Base-by-base conservation (phyloP, 2,797 vertebrate species). In the Loriculus beryllinus region DNA sequence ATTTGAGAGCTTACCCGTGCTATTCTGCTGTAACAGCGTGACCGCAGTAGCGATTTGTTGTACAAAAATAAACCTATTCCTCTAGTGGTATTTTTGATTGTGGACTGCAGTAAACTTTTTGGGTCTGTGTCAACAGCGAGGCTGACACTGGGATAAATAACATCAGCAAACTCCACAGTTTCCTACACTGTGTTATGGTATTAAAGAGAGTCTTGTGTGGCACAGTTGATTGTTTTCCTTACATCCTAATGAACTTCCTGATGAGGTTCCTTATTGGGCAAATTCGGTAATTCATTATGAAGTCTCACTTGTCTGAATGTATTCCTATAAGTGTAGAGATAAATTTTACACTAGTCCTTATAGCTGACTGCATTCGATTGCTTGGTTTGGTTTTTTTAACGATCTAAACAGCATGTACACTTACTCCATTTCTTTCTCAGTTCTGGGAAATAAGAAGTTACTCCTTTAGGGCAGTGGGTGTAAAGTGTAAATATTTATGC, bases 331-430 rank as follows among this genome's bases (percentile, higher is more conserved):
- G 18, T 22, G 52, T 47, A 47, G 3, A 39, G 64, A 45, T 43
- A 67, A 80, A 42, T 56, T 35, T 74, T 51, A 6, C 2, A 39
- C 6, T 45, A 29, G 12, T 23, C 21, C 25, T 63, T 40, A 9
- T 0, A 25, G 17, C 6, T 2, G 4, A 3, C 18, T n/a, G 7
- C 12, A 4, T 8, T 39, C n/a, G 13, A 54, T 31, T 35, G 33
- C 9, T 35, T 23, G 54, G n/a, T 35, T 57, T 35, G 54, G n/a
- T 9, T 51, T 59, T 40, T 19, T 17, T 3, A 6, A 15, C 11
- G 21, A 6, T 35, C 19, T 70, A 29, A 82, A 14, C 12, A 43
- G 21, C 0, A 0, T 20, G 9, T 23, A 3, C 7, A 2, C 18
- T 48, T 35, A 17, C 0, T 0, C 39, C 19, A 14, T 54, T 81